These are phyloP conservation scores for Antrozous pallidus DNA, from an alignment of 2,797 vertebrate species.

Conservation along the genomic window DNA sequence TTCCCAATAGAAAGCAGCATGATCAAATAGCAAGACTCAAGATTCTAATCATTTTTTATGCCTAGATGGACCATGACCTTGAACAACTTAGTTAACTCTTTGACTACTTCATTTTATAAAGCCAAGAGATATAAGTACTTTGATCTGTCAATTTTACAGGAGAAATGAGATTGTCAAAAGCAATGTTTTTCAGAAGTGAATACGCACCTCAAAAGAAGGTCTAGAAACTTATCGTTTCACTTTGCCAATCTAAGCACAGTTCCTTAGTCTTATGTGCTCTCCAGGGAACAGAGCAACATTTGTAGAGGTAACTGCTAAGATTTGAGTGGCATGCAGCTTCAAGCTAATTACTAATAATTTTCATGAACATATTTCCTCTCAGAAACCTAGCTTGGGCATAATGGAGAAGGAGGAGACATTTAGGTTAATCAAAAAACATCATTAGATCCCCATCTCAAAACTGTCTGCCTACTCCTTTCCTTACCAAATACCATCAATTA, in stretches of 20 bases:
- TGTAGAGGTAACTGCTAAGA: neutral
- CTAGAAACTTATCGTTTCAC: neutral
- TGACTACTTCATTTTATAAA: neutral
- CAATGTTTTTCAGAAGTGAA: neutral
- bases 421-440: neutral
- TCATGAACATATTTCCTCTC: neutral
- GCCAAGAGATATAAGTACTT: neutral
- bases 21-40: neutral
- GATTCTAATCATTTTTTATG: neutral
- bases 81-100: constrained; percentile 15
- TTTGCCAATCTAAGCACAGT: neutral
- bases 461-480: neutral
- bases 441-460: neutral
- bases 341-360: neutral
- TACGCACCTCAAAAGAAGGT: neutral
- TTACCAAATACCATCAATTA: neutral
- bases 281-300: neutral
- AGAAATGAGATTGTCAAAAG: neutral
- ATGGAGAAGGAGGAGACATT: neutral
- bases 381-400: neutral
- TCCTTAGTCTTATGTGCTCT: neutral
- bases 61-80: neutral
- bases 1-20: neutral
- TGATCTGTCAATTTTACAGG: neutral
- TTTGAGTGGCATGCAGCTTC: neutral